Evolutionary conservation across 2,888 invertebrate genomes (phyloP).

Genomic region (Proisotoma minuta): DNA sequence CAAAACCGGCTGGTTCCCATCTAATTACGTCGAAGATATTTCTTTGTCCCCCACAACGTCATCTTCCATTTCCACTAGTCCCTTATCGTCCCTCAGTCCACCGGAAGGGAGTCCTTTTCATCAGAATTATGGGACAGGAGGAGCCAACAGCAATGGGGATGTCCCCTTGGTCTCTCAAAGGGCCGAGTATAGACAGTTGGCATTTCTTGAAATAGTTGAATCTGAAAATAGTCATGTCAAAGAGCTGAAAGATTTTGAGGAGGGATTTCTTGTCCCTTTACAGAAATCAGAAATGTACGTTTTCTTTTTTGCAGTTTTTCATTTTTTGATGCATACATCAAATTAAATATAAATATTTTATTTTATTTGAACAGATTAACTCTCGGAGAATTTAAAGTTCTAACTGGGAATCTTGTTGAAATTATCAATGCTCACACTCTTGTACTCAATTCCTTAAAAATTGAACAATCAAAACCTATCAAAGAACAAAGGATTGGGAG

Average conservation of each 20-base stretch:
- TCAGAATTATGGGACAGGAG: neutral
- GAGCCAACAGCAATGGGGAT: constrained; percentile 12
- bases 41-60: no score
- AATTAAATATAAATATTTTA: neutral
- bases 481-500: constrained; percentile 83
- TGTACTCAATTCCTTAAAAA: neutral
- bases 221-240: constrained; percentile 87
- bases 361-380: constrained; percentile 64
- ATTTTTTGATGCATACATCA: no score
- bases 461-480: constrained; percentile 49
- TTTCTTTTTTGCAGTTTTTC: no score
- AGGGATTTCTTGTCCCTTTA: constrained; percentile 64
- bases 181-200: constrained; percentile 76
- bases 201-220: constrained; percentile 83
- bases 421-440: constrained; percentile 56
- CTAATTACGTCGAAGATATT: constrained; percentile 88
- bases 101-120: neutral
- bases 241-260: constrained; percentile 58
- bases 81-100: neutral
- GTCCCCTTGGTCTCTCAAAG: constrained; percentile 52
- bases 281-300: constrained; percentile 81
- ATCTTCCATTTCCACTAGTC: neutral
- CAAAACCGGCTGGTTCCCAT: constrained; percentile 97
- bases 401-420: constrained; percentile 84
- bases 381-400: constrained; percentile 76